Percentiles rank a stretch among this genome's conserved stretches.
Conservation (phyloP, 2,888 invertebrate genomes). For the Willowsia nigromaculata region DNA sequence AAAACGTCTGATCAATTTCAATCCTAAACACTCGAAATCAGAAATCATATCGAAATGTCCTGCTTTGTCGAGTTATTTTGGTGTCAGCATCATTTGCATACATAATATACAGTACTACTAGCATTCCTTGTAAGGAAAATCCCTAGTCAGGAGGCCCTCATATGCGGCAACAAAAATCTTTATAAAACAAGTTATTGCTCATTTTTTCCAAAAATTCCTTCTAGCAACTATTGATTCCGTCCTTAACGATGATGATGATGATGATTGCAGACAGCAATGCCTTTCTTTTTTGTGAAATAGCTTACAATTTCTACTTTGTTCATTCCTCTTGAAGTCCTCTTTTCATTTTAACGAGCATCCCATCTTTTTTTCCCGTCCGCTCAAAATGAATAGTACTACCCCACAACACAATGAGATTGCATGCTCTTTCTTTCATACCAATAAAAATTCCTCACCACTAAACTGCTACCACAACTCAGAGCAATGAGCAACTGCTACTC, state of each 20-base stretch:
- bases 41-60: too few relatives aligned
- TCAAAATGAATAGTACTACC: background rate
- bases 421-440: background rate
- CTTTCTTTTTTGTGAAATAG: background rate
- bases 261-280: background rate
- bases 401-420: background rate
- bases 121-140: too few relatives aligned
- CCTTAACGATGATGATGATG: background rate
- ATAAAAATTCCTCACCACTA: constrained; percentile 32
- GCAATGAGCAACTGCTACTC: background rate
- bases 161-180: too few relatives aligned
- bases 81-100: too few relatives aligned
- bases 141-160: too few relatives aligned
- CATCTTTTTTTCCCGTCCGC: background rate
- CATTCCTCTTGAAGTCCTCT: background rate
- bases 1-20: too few relatives aligned
- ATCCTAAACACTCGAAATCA: too few relatives aligned
- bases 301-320: background rate
- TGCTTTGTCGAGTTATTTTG: too few relatives aligned
- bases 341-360: background rate
- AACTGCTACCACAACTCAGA: background rate
- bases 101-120: too few relatives aligned
- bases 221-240: background rate
- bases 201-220: background rate
- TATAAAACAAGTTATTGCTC: too few relatives aligned